phyloP scores from a whole-genome alignment of 2,888 invertebrate genomes.

The Brenthis hecate region DNA sequence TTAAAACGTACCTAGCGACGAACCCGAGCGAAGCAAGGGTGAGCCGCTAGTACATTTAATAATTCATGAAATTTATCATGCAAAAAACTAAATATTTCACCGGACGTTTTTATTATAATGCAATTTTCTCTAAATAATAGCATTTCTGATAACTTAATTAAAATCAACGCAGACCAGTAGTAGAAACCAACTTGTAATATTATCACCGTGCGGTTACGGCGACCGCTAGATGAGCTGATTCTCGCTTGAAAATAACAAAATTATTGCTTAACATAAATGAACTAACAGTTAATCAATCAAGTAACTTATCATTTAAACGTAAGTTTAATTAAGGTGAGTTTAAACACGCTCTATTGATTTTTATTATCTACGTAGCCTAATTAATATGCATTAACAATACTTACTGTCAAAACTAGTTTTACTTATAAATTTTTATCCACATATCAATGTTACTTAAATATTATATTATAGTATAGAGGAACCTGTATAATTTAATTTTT shows the following conservation, averaged over 20 bases:
- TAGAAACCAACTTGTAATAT: constrained; percentile 47
- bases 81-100: too few relatives aligned
- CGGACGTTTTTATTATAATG: too few relatives aligned
- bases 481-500: constrained; percentile 16
- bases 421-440: too few relatives aligned
- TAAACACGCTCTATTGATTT: too few relatives aligned
- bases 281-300: not conserved
- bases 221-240: constrained; percentile 40
- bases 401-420: too few relatives aligned
- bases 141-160: constrained; percentile 21
- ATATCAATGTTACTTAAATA: too few relatives aligned
- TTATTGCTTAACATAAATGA: not conserved
- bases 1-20: too few relatives aligned
- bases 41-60: too few relatives aligned
- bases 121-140: not conserved
- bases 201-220: constrained; percentile 50
- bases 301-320: not conserved
- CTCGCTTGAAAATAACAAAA: constrained; percentile 17
- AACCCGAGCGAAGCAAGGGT: too few relatives aligned
- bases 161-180: constrained; percentile 21
- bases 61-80: too few relatives aligned
- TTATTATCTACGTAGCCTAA: too few relatives aligned
- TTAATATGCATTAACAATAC: too few relatives aligned
- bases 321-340: not conserved
- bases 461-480: not conserved